Evolutionary conservation across 2,888 invertebrate species (phyloP).

Genomic region (Harpagoxenus sublaevis): DNA sequence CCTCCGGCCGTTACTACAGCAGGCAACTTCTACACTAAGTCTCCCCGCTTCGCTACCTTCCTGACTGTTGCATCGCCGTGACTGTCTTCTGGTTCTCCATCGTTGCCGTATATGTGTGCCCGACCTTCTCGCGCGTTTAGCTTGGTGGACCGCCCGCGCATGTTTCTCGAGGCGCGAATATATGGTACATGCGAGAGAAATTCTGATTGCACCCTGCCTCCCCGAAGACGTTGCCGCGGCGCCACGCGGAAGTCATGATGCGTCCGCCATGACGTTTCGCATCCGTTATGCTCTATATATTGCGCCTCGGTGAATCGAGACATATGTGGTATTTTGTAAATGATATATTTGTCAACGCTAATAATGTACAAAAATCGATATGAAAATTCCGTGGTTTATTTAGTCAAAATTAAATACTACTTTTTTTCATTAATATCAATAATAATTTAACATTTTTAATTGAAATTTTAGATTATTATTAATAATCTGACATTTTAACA

Average conservation of each 20-base stretch:
- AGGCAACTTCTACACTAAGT: conserved; percentile 63
- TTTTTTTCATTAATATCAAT: neutral
- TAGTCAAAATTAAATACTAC: neutral
- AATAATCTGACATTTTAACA: neutral
- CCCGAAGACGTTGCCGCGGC: conserved; percentile 36
- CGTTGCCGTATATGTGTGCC: conserved; percentile 15
- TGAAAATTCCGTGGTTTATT: neutral
- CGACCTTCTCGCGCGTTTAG: conserved; percentile 19
- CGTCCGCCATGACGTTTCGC: neutral
- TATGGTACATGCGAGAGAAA: conserved; percentile 40
- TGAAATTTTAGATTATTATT: too few species aligned
- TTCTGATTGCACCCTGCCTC: conserved; percentile 60
- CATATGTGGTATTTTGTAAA: conserved; percentile 11
- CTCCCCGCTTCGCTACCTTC: conserved; percentile 57
- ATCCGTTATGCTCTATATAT: neutral
- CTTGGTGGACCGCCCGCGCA: neutral
- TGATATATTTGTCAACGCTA: conserved; percentile 44
- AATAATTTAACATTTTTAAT: neutral
- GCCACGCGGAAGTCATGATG: conserved; percentile 14
- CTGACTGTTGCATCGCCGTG: conserved; percentile 65
- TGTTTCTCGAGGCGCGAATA: conserved; percentile 21
- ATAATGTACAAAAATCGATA: neutral
- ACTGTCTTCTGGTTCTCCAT: conserved; percentile 54
- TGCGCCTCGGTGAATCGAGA: conserved; percentile 32
- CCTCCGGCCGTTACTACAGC: conserved; percentile 65